These are phyloP conservation scores for Chiloscyllium plagiosum DNA, from an alignment of 2,113 vertebrate genomes.

Conservation along the genomic window DNA sequence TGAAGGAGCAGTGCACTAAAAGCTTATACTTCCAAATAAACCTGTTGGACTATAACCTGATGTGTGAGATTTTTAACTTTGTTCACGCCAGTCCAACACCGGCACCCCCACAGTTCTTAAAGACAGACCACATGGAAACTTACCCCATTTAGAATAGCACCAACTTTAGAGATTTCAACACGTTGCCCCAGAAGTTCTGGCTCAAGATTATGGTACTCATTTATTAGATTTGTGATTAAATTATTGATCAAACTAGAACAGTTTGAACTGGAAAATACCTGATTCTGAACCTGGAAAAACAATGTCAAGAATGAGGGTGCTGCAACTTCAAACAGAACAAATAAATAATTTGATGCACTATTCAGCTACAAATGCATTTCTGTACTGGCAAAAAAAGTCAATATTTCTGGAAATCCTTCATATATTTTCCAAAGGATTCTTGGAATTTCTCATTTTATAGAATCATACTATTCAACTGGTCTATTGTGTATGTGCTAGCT, in stretches of 20 bases:
- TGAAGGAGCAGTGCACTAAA: too few relatives aligned
- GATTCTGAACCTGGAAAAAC: conserved; percentile 71
- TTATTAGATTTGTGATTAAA: conserved; percentile 87
- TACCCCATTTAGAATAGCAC: conserved; percentile 91
- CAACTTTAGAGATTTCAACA: conserved; percentile 86
- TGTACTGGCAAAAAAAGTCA: not conserved
- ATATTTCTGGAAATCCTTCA: not conserved
- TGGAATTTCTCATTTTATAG: not conserved
- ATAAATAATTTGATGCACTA: conserved; percentile 5
- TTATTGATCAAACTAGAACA: conserved; percentile 86
- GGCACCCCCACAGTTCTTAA: not conserved
- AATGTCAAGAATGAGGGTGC: not conserved
- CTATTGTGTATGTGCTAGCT: not conserved
- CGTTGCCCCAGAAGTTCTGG: conserved; percentile 79
- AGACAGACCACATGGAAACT: conserved; percentile 42
- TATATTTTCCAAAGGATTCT: not conserved
- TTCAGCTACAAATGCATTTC: not conserved
- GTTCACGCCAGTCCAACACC: too few relatives aligned
- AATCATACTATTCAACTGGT: not conserved
- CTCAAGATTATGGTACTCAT: conserved; percentile 83
- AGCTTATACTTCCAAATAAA: too few relatives aligned
- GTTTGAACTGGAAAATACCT: conserved; percentile 90
- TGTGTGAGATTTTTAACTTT: too few relatives aligned
- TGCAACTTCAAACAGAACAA: conserved; percentile 1
- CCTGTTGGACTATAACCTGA: too few relatives aligned